Percentiles rank a stretch among this genome's conserved stretches.
phyloP scores from a whole-genome alignment of 2,797 vertebrate species.

The Hapalemur alaotrensis region DNA sequence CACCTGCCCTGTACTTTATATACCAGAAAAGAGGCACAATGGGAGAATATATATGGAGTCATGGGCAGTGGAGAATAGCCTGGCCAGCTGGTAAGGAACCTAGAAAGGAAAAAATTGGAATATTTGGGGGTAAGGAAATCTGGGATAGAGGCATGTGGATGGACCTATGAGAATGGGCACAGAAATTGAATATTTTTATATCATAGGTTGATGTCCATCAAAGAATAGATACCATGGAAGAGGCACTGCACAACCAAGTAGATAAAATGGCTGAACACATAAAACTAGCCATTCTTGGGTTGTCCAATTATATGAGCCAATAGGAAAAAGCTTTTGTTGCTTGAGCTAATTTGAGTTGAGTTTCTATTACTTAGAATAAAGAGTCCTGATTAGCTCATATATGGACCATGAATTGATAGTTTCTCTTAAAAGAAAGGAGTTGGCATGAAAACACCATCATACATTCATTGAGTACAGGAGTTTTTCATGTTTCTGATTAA shows the following conservation, averaged over 20 bases:
- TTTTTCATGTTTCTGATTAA: slow-evolving; percentile 5
- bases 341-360: background rate
- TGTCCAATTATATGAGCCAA: background rate
- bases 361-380: background rate
- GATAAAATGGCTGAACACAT: background rate
- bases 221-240: background rate
- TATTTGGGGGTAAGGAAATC: background rate
- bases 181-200: background rate
- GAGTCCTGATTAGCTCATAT: background rate
- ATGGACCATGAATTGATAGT: background rate
- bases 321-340: background rate
- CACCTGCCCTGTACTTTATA: background rate
- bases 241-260: background rate
- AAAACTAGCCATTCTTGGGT: background rate
- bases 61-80: background rate
- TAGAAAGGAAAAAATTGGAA: background rate
- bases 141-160: background rate
- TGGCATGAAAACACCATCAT: background rate
- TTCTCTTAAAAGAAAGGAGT: background rate
- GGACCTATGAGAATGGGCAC: background rate
- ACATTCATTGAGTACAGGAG: background rate
- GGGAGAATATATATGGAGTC: background rate
- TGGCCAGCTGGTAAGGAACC: background rate
- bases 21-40: background rate
- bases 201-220: background rate